Conservation (phyloP, 2,797 vertebrate genomes). For the Huso huso region DNA sequence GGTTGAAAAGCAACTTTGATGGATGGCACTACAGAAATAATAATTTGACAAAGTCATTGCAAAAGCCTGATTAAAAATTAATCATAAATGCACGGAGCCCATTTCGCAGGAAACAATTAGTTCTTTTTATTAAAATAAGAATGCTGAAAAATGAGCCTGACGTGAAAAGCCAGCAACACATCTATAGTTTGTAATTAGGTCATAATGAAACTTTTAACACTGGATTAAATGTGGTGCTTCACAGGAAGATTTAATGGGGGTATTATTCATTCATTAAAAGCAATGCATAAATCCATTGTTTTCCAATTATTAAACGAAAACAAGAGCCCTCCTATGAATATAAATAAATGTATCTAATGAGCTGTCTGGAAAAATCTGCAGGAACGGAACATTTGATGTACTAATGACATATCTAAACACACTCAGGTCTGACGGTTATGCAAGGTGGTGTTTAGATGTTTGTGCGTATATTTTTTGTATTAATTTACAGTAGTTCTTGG, state of each 20-base stretch:
- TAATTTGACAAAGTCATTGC: conserved; percentile 26
- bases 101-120: conserved; percentile 23
- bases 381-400: not conserved
- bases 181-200: conserved; percentile 19
- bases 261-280: conserved; percentile 2
- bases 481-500: too few species aligned
- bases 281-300: not conserved
- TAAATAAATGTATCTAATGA: not conserved
- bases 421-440: too few species aligned
- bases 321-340: not conserved
- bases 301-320: not conserved
- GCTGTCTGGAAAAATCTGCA: not conserved
- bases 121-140: conserved; percentile 20
- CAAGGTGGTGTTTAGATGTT: too few species aligned
- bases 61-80: conserved; percentile 30
- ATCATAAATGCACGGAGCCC: conserved; percentile 28
- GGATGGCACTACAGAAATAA: conserved; percentile 17
- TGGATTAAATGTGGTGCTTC: not conserved
- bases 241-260: not conserved
- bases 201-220: conserved; percentile 20
- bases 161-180: conserved; percentile 16
- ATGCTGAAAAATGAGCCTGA: conserved; percentile 18
- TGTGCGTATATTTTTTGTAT: too few species aligned
- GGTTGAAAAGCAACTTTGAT: conserved; percentile 9
- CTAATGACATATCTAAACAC: not conserved